phyloP scores from a whole-genome alignment of 2,113 vertebrate genomes.

The Arizona elegans region DNA sequence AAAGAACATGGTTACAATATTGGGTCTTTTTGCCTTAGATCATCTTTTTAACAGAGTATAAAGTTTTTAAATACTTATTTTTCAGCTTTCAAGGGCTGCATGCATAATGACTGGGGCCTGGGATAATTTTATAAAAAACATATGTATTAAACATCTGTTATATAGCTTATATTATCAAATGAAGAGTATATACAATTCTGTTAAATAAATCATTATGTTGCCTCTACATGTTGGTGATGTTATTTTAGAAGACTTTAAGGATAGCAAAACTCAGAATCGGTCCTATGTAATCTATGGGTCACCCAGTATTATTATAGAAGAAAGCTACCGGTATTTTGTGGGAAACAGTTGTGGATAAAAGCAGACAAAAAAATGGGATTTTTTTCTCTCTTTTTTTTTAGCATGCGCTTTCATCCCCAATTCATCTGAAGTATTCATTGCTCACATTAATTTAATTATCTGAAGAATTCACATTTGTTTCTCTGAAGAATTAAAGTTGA shows the following conservation, averaged over 20 bases:
- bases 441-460: not conserved
- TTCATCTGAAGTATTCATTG: not conserved
- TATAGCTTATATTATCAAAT: not conserved
- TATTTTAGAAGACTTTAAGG: not conserved
- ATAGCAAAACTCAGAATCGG: not conserved
- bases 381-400: not conserved
- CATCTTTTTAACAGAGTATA: too few relatives aligned
- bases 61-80: too few relatives aligned
- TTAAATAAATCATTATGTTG: not conserved
- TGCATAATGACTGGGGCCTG: too few relatives aligned
- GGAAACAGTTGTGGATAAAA: not conserved
- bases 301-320: not conserved
- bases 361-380: not conserved
- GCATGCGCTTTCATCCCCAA: not conserved
- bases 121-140: too few relatives aligned
- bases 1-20: not conserved
- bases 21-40: not conserved
- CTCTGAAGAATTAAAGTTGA: not conserved
- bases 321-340: not conserved
- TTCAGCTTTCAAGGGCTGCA: too few relatives aligned
- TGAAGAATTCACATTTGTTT: not conserved
- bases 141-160: not conserved
- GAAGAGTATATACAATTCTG: not conserved
- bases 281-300: not conserved
- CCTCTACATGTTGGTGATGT: not conserved